Conservation (phyloP, 2,797 vertebrate genomes). For the Staurois parvus region DNA sequence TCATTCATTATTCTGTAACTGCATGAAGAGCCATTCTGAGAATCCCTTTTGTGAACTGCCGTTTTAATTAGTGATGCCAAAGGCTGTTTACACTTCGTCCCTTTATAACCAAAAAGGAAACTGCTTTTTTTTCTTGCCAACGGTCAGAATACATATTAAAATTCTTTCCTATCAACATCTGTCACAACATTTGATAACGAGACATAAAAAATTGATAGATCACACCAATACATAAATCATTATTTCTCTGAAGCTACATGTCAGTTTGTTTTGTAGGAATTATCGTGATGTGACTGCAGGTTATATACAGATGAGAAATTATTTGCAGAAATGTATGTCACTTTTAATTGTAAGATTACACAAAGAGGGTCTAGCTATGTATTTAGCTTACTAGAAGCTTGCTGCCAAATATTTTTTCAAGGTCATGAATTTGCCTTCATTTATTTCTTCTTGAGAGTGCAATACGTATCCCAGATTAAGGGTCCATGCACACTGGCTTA, state of each 20-base stretch:
- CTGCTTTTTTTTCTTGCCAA: conserved; percentile 52
- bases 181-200: conserved; percentile 55
- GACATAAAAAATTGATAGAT: conserved; percentile 63
- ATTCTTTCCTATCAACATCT: conserved; percentile 54
- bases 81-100: conserved; percentile 54
- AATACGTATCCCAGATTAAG: background rate
- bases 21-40: conserved; percentile 27
- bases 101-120: conserved; percentile 60
- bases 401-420: conserved; percentile 24
- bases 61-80: conserved; percentile 60
- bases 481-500: too few species aligned
- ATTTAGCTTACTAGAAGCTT: conserved; percentile 20
- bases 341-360: conserved; percentile 38
- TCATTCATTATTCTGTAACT: conserved; percentile 58
- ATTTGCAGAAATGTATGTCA: conserved; percentile 49
- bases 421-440: conserved; percentile 40
- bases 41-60: conserved; percentile 52
- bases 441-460: conserved; percentile 37
- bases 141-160: conserved; percentile 63
- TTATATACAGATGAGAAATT: conserved; percentile 58
- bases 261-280: conserved; percentile 51
- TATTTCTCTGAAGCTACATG: conserved; percentile 52
- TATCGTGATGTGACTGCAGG: conserved; percentile 52
- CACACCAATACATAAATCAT: conserved; percentile 62
- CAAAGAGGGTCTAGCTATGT: background rate